Percentiles rank a stretch among this genome's conserved stretches.
phyloP scores from a whole-genome alignment of 2,113 vertebrate genomes.

The Corythaeola cristata region DNA sequence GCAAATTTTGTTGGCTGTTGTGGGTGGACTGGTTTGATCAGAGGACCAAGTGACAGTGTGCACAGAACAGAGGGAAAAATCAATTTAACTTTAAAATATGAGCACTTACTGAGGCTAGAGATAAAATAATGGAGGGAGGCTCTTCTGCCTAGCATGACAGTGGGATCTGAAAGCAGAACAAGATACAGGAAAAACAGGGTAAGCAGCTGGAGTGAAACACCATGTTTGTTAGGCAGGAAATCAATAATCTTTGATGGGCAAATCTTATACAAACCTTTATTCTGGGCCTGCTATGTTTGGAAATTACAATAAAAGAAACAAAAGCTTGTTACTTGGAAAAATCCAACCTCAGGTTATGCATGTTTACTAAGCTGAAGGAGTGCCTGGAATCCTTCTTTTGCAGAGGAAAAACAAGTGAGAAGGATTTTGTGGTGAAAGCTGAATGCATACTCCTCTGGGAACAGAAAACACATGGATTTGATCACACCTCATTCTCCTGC shows the following conservation, averaged over 20 bases:
- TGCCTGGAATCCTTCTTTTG: conserved; percentile 18
- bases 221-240: background rate
- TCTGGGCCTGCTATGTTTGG: background rate
- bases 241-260: conserved; percentile 19
- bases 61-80: background rate
- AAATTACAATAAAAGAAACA: conserved; percentile 22
- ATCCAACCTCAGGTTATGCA: background rate
- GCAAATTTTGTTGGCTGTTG: background rate
- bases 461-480: conserved; percentile 15
- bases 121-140: conserved; percentile 18
- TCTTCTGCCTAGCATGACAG: conserved; percentile 10
- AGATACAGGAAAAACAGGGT: background rate
- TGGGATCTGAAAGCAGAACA: background rate
- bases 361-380: conserved; percentile 32
- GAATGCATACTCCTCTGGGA: background rate
- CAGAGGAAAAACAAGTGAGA: conserved; percentile 1
- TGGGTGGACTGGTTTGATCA: background rate
- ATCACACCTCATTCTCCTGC: conserved; percentile 23
- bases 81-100: conserved; percentile 31
- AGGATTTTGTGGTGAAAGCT: conserved; percentile 3
- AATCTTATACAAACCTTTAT: conserved; percentile 35
- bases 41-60: background rate
- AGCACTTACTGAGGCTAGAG: background rate
- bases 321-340: conserved; percentile 31
- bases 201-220: conserved; percentile 10